Conservation (phyloP, 2,113 vertebrate genomes). For the Thunnus thynnus region DNA sequence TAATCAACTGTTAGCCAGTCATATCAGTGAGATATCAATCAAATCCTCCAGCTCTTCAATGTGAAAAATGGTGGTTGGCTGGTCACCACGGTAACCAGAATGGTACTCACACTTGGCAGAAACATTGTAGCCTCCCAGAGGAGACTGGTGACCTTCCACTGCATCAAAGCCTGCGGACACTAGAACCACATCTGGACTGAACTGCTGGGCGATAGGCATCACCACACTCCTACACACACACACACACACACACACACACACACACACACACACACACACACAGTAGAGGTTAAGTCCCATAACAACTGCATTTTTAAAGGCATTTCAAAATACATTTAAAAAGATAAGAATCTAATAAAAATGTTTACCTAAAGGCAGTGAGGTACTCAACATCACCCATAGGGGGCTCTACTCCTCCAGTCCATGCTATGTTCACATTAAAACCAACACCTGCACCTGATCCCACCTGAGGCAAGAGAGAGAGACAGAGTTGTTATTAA, state of each 20-base stretch:
- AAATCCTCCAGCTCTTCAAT: not conserved
- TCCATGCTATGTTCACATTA: conserved; percentile 80
- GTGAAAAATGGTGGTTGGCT: too few relatives aligned
- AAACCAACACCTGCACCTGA: conserved; percentile 78
- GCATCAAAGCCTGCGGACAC: conserved; percentile 80
- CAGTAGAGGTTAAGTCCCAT: not conserved
- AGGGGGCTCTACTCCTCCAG: conserved; percentile 79
- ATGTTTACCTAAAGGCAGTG: conserved; percentile 73
- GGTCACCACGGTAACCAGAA: conserved; percentile 1
- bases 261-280: not conserved
- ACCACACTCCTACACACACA: conserved; percentile 70
- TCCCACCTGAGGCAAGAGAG: conserved; percentile 68
- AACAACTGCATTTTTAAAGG: not conserved
- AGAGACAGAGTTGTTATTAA: not conserved
- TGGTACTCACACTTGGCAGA: conserved; percentile 76
- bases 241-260: conserved; percentile 26
- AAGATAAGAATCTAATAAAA: not conserved
- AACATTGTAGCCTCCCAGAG: conserved; percentile 79
- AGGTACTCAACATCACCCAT: conserved; percentile 82
- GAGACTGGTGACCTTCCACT: conserved; percentile 81
- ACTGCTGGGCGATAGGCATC: conserved; percentile 80
- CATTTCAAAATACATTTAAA: not conserved
- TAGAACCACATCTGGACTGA: conserved; percentile 81
- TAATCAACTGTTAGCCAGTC: too few relatives aligned
- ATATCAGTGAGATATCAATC: not conserved